Base-by-base conservation (phyloP, 1,140 invertebrate genomes). In the Manduca sexta region DNA sequence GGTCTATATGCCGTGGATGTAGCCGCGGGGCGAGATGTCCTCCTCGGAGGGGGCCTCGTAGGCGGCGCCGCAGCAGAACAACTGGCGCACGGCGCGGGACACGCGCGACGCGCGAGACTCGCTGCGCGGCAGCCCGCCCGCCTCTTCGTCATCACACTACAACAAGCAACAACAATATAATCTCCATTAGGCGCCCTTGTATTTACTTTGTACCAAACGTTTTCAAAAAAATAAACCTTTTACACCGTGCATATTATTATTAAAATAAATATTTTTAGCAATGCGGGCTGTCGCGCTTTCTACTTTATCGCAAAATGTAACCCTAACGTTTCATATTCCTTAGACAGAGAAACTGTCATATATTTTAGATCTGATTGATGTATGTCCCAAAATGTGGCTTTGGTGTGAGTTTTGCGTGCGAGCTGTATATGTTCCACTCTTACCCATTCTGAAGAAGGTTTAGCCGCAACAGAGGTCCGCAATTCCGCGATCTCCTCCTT, bases 121-220 rank as follows among this genome's bases (percentile, higher is more conserved):
- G 53, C 64, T 70, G 65, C 76, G 81, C 65, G 78, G 72, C 78
- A 82, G 76, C 78, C 78, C 78, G 67, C 81, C 67, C 45, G 81
- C 81, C 60, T 75, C 76, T 48, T 82, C 74, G 17, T 81, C 71
- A 50, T 81, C 74, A 16, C 73, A 79, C 81, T 81, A 78, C 49
- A 77, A 77, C 54, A 68, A 69, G 35, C 43, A 60, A 50, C 38
- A 29, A 12, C 43, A 11, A 34, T 35, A 29, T 3, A 45, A 37
- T 16, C 16, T n/a, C 11, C 16, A 38, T 46, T 26, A 45, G 15
- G n/a, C 38, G 1, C 2, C 16, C 12, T 8, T 8, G 1, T 42
- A 30, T 10, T n/a, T 10, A 21, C 30, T 8, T 14, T 5, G 10
- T 0, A 34, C 2, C 37, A 37, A 35, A 12, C 1, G 16, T 26